These are phyloP conservation scores for Orestias chungarensis DNA, from an alignment of 2,797 vertebrate species.

Conservation along the genomic window DNA sequence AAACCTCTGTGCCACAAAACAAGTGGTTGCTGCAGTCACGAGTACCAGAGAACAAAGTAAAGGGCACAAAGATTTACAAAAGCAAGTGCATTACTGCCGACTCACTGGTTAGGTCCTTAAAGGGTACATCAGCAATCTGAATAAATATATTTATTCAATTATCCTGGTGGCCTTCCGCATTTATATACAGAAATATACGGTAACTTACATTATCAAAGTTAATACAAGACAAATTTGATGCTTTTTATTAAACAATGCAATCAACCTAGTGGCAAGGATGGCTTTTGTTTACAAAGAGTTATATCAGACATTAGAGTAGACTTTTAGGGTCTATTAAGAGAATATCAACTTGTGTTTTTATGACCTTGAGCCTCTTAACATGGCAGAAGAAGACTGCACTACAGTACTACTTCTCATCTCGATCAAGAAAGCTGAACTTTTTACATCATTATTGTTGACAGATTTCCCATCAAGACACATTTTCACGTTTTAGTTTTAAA, in stretches of 20 bases:
- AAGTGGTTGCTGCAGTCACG: slow-evolving; percentile 59
- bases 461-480: neutral
- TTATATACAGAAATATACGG: too few relatives aligned
- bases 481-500: neutral
- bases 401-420: too few relatives aligned
- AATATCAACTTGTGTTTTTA: neutral
- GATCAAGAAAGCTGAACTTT: neutral
- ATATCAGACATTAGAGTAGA: neutral
- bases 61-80: slow-evolving; percentile 24
- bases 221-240: too few relatives aligned
- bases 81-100: slow-evolving; percentile 11
- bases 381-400: too few relatives aligned
- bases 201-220: too few relatives aligned
- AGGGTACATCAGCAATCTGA: neutral
- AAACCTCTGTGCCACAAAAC: slow-evolving; percentile 34
- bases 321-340: neutral
- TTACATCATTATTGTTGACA: slow-evolving; percentile 12
- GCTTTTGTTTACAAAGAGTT: too few relatives aligned
- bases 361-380: neutral
- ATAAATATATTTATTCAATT: too few relatives aligned
- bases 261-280: too few relatives aligned
- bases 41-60: slow-evolving; percentile 36
- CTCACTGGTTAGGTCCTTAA: neutral
- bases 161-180: too few relatives aligned
- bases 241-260: too few relatives aligned